A percentile compares a stretch with the other conserved stretches of the same genome.
These are phyloP conservation scores for Psilopogon haemacephalus DNA, from an alignment of 2,113 vertebrate genomes.

Conservation along the genomic window DNA sequence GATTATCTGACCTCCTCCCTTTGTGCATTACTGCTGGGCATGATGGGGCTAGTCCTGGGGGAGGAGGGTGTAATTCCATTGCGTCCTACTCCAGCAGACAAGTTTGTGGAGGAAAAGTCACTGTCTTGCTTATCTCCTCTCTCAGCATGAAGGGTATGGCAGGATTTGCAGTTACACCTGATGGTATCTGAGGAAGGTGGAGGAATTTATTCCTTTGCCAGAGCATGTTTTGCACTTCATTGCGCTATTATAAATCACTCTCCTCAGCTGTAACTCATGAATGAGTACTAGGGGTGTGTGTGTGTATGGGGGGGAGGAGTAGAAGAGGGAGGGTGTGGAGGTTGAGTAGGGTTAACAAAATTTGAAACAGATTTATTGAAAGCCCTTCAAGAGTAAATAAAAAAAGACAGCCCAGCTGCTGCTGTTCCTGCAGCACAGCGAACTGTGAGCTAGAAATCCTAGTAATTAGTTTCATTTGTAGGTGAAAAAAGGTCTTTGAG, in stretches of 20 bases:
- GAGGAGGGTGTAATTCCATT: slow-evolving; percentile 28
- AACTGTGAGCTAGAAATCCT: slow-evolving; percentile 45
- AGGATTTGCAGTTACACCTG: slow-evolving; percentile 70
- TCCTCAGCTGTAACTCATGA: slow-evolving; percentile 76
- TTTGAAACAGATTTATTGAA: slow-evolving; percentile 76
- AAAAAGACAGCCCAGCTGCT: slow-evolving; percentile 64
- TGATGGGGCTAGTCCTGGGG: not conserved
- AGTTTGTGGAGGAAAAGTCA: slow-evolving; percentile 51
- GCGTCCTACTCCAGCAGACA: not conserved
- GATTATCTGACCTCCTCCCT: slow-evolving; percentile 16
- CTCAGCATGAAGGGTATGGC: not conserved
- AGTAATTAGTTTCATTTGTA: slow-evolving; percentile 78
- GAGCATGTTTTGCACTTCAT: slow-evolving; percentile 65
- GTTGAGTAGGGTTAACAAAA: slow-evolving; percentile 65
- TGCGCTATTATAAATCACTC: slow-evolving; percentile 77
- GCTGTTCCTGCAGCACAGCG: slow-evolving; percentile 36
- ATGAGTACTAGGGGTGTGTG: slow-evolving; percentile 30
- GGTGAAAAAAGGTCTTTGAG: slow-evolving; percentile 74
- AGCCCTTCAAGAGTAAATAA: slow-evolving; percentile 64
- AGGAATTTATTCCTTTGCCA: slow-evolving; percentile 64
- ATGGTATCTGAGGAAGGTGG: slow-evolving; percentile 55
- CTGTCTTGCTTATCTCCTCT: slow-evolving; percentile 36
- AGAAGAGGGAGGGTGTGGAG: slow-evolving; percentile 20
- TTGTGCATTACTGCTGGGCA: not conserved
- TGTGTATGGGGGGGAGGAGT: not conserved